These are phyloP conservation scores for Denticeps clupeoides DNA, from an alignment of 2,797 vertebrate species.

Conservation along the genomic window DNA sequence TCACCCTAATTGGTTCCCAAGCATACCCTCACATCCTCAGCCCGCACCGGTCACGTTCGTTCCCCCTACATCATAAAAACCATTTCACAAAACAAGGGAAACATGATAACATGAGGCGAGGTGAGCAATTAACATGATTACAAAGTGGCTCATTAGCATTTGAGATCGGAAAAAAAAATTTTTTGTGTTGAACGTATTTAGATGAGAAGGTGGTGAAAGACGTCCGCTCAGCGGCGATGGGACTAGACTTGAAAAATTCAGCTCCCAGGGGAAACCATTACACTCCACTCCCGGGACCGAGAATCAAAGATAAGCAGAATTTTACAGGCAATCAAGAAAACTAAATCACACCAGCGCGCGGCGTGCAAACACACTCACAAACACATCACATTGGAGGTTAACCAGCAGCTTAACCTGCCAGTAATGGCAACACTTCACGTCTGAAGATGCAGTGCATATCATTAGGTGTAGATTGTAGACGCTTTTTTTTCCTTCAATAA, in stretches of 20 bases:
- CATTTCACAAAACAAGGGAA: conserved; percentile 79
- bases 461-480: neutral
- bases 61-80: conserved; percentile 69
- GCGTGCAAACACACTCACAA: conserved; percentile 31
- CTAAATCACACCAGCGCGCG: conserved; percentile 46
- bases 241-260: conserved; percentile 77
- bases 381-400: conserved; percentile 55
- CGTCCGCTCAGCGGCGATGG: conserved; percentile 70
- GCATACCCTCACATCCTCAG: conserved; percentile 79
- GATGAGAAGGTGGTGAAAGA: conserved; percentile 60
- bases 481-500: too few relatives aligned
- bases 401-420: conserved; percentile 59
- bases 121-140: conserved; percentile 96
- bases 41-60: conserved; percentile 78
- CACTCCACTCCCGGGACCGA: conserved; percentile 70
- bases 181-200: conserved; percentile 11
- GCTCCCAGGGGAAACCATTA: conserved; percentile 86
- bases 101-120: conserved; percentile 91
- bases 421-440: conserved; percentile 48
- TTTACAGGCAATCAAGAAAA: conserved; percentile 96
- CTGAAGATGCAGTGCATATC: conserved; percentile 62
- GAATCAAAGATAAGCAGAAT: conserved; percentile 97
- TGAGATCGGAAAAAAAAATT: conserved; percentile 45
- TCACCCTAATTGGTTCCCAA: conserved; percentile 98
- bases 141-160: conserved; percentile 99